A percentile compares a stretch with the other conserved stretches of the same genome.
These are phyloP conservation scores for Callionymus lyra DNA, from an alignment of 2,113 vertebrate species.

Conservation along the genomic window DNA sequence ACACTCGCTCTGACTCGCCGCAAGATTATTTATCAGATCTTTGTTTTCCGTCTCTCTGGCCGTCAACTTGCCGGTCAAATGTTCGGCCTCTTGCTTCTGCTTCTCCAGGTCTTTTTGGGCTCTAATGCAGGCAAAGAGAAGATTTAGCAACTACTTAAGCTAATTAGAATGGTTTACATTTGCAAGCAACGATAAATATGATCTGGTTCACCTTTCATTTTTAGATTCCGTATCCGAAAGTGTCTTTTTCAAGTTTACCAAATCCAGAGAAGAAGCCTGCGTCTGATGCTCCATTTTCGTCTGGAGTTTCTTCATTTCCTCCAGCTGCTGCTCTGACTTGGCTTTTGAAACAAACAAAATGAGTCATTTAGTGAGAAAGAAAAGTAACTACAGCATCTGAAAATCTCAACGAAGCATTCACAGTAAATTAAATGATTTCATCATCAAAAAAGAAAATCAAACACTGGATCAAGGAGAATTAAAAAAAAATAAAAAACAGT, in stretches of 20 bases:
- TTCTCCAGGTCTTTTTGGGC: conserved; percentile 69
- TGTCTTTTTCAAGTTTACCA: conserved; percentile 68
- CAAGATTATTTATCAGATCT: conserved; percentile 58
- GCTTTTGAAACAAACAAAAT: conserved; percentile 41
- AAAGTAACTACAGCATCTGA: too few relatives aligned
- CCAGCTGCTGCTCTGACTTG: conserved; percentile 67
- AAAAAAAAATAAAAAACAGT: too few relatives aligned
- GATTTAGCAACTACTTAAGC: neutral
- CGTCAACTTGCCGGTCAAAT: conserved; percentile 60
- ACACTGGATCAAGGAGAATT: too few relatives aligned
- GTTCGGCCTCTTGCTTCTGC: conserved; percentile 68
- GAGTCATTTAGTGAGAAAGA: too few relatives aligned
- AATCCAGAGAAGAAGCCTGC: conserved; percentile 35
- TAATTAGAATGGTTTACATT: neutral
- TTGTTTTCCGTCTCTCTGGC: conserved; percentile 61
- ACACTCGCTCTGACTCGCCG: conserved; percentile 63
- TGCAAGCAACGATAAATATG: neutral
- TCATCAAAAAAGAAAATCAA: too few relatives aligned
- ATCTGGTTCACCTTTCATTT: conserved; percentile 42
- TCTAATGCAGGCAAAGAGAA: conserved; percentile 16
- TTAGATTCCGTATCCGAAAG: conserved; percentile 73
- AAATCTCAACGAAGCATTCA: too few relatives aligned
- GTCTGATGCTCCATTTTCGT: conserved; percentile 71
- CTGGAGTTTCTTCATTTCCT: conserved; percentile 68
- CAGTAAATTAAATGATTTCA: too few relatives aligned